Evolutionary conservation across 2,113 vertebrate species (phyloP).

Genomic region (Prochilodus magdalenae): DNA sequence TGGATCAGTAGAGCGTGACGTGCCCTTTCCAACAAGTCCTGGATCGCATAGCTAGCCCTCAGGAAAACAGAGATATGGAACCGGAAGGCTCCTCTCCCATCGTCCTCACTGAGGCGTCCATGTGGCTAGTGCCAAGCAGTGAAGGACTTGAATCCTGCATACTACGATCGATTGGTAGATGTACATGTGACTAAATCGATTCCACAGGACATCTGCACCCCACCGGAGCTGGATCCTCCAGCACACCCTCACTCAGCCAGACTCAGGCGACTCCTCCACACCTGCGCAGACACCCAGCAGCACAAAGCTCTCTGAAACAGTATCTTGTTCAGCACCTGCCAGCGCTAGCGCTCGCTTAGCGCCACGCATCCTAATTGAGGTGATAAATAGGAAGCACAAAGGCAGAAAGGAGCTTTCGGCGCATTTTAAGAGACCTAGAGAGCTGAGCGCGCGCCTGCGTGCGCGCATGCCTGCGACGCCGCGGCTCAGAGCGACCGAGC

Average conservation of each 20-base stretch:
- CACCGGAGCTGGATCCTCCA: no score
- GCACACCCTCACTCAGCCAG: neutral
- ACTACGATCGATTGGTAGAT: no score
- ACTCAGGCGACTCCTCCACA: neutral
- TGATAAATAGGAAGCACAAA: slow-evolving; percentile 18
- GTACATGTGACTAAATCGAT: no score
- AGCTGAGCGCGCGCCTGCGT: slow-evolving; percentile 1
- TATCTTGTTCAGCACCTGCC: slow-evolving; percentile 27
- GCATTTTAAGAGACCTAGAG: slow-evolving; percentile 25
- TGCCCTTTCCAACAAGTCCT: no score
- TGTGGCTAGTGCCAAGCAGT: no score
- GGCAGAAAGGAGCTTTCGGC: slow-evolving; percentile 25
- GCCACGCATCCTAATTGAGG: slow-evolving; percentile 37
- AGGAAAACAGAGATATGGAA: no score
- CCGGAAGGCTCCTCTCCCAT: no score
- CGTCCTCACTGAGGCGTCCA: no score
- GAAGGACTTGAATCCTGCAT: no score
- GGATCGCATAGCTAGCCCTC: no score
- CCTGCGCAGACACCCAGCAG: neutral
- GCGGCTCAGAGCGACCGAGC: slow-evolving; percentile 16
- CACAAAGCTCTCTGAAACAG: slow-evolving; percentile 22
- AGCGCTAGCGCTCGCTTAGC: neutral
- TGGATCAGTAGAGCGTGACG: no score
- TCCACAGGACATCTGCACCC: no score
- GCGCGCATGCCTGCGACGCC: neutral